phyloP scores from a whole-genome alignment of 2,113 vertebrate species.

The Echinops telfairi region DNA sequence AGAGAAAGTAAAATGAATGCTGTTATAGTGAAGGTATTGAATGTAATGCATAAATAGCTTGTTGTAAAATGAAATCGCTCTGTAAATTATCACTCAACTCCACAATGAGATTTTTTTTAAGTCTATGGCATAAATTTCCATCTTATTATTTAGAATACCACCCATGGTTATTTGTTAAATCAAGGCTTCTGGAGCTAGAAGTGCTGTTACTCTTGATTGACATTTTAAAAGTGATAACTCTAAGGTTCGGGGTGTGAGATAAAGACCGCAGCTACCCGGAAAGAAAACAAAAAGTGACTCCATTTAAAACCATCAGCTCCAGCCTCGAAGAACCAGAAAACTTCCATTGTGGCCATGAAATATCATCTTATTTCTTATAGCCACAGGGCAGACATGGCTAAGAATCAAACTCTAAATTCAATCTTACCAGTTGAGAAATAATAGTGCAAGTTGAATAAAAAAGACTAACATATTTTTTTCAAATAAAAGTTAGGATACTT shows the following conservation, averaged over 20 bases:
- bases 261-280: neutral
- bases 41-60: too few species aligned
- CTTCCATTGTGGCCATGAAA: neutral
- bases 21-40: too few species aligned
- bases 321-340: neutral
- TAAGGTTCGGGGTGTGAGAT: neutral
- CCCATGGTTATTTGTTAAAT: neutral
- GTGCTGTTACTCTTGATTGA: neutral
- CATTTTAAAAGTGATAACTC: neutral
- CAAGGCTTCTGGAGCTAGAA: neutral
- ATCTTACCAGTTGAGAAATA: neutral
- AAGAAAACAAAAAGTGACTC: neutral
- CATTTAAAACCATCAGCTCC: neutral
- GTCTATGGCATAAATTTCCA: neutral
- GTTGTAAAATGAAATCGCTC: too few species aligned
- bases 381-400: neutral
- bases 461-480: neutral
- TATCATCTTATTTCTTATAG: slow-evolving; percentile 37
- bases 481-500: slow-evolving; percentile 4
- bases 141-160: neutral
- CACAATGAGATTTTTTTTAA: too few species aligned
- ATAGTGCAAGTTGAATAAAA: slow-evolving; percentile 28
- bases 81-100: too few species aligned
- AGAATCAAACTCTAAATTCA: slow-evolving; percentile 60
- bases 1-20: too few species aligned